Percentiles rank a stretch among this genome's conserved stretches.
Conservation (phyloP, 2,113 vertebrate genomes). For the Pachyramphus minor region DNA sequence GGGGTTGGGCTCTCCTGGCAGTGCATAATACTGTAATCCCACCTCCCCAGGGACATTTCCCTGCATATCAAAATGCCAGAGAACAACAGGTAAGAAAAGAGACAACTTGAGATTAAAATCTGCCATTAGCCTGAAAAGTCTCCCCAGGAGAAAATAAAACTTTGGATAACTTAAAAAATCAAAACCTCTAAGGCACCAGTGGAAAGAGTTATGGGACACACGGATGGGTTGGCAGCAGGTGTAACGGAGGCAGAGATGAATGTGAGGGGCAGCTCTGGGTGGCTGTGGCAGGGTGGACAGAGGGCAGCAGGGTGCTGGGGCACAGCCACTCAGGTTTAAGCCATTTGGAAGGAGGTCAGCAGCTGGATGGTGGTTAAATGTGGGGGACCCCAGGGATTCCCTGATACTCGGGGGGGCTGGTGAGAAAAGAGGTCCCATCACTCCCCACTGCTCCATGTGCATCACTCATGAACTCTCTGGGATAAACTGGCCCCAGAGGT, state of each 20-base stretch:
- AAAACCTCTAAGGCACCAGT: too few species aligned
- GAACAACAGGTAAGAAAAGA: neutral
- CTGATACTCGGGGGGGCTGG: accelerated
- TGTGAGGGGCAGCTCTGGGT: neutral
- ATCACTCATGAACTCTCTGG: accelerated
- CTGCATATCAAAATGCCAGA: neutral
- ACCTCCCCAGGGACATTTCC: neutral
- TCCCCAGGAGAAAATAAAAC: accelerated
- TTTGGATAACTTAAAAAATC: too few species aligned
- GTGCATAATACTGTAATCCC: accelerated
- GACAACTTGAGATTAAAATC: neutral
- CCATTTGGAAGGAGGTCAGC: neutral
- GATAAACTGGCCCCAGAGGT: neutral
- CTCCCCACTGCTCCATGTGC: accelerated
- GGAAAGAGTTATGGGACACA: neutral
- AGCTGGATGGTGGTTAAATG: neutral
- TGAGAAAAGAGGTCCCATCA: neutral
- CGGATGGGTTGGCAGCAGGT: neutral
- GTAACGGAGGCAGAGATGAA: accelerated
- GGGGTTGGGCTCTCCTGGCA: neutral
- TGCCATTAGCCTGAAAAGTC: neutral
- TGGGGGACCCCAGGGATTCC: neutral
- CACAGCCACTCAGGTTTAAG: neutral
- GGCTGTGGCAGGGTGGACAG: neutral
- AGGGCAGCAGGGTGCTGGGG: neutral